Base-by-base conservation (phyloP, 2,113 vertebrate genomes). In the Dendropsophus ebraccatus region DNA sequence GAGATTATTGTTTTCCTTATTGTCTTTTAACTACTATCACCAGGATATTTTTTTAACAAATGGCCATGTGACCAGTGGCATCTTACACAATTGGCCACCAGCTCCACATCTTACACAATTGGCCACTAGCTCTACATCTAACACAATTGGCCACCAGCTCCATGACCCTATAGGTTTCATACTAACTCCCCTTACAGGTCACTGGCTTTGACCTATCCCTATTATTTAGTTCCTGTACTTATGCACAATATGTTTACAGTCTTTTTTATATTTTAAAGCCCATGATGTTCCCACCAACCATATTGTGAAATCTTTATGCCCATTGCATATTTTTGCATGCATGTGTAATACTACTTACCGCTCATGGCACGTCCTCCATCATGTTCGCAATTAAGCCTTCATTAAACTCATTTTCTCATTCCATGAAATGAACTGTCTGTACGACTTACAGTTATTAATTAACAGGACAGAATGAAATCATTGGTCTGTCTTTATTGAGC, bases 371-470 rank as follows among this genome's bases (percentile, higher is more conserved):
- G 17, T 73, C 23, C 72, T 74, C 72, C n/a, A 74, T 49, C 41
- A 74, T 45, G 12, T 74, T 47, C 25, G 41, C 23, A 74, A 47
- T 74, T 74, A 74, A n/a, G 12, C 72, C 41, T n/a, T 74, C 41
- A 74, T 74, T 74, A 74, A 49, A 47, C 41, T 47, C 23, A 74
- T 74, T n/a, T 49, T 49, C 41, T 25, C 37, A 6, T 49, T 74
- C 2, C 37, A 25, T 74, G 23, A 45, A 74, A 74, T 74, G 37
- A 74, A 47, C n/a, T 70, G 19, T 41, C 32, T 41, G 13, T 70
- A 23, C 4, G 35, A 70, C 19, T 37, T 70, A 11, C 9, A 41
- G 35, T 70, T 70, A 70, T 70, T 70, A 37, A 70, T 70, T 70
- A 41, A 37, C 6, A 70, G 32, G 67, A 21, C 19, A 23, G 35